A percentile compares a stretch with the other conserved stretches of the same genome.
These are phyloP conservation scores for Bombyx mandarina DNA, from an alignment of 1,140 invertebrate genomes.

Conservation along the genomic window DNA sequence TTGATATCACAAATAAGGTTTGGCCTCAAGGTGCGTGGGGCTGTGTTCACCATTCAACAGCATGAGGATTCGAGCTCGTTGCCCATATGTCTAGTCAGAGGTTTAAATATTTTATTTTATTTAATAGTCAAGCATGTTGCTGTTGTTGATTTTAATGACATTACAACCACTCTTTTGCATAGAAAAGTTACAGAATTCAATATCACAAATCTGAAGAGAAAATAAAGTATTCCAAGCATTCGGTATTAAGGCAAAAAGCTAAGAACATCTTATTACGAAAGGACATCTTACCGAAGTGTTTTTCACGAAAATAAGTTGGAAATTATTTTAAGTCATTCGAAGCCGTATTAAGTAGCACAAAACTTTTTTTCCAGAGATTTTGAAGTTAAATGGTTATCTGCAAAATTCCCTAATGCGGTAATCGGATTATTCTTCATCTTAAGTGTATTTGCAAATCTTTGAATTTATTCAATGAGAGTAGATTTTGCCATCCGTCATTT, in stretches of 20 bases:
- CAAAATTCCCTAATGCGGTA: constrained; percentile 26
- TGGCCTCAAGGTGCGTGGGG: too few species aligned
- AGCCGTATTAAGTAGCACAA: constrained; percentile 37
- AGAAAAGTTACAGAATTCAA: too few species aligned
- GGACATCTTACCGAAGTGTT: constrained; percentile 45
- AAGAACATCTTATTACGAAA: constrained; percentile 32
- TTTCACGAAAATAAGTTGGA: constrained; percentile 36
- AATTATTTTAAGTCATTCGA: constrained; percentile 45
- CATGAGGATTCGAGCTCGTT: too few species aligned
- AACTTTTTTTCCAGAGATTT: constrained; percentile 33
- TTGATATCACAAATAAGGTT: too few species aligned
- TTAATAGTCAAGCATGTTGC: too few species aligned
- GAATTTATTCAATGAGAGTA: constrained; percentile 18
- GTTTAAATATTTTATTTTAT: too few species aligned
- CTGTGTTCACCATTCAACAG: too few species aligned
- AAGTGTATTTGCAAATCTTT: constrained; percentile 23
- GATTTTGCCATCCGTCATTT: constrained; percentile 9
- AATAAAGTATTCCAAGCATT: constrained; percentile 25
- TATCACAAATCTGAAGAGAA: too few species aligned
- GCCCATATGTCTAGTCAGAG: too few species aligned
- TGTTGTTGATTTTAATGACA: too few species aligned
- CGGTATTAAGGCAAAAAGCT: constrained; percentile 14
- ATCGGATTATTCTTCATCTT: constrained; percentile 29
- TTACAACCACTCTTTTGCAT: too few species aligned
- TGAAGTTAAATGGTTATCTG: constrained; percentile 33